Evolutionary conservation across 2,113 vertebrate genomes (phyloP).

Genomic region (Paradoxurus hermaphroditus): DNA sequence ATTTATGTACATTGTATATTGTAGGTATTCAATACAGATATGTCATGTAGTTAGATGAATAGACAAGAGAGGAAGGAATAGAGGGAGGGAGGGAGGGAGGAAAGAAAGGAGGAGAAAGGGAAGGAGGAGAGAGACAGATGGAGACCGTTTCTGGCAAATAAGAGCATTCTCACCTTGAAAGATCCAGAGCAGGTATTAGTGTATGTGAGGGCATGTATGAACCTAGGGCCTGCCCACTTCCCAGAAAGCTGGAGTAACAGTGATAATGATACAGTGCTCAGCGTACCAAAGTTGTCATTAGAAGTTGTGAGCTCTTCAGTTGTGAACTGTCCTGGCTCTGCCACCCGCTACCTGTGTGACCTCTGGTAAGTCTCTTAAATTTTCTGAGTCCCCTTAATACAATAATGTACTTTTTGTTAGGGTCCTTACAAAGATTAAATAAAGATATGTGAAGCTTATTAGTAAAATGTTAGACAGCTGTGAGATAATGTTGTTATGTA

Average conservation of each 20-base stretch:
- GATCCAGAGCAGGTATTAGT: not conserved
- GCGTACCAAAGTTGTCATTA: not conserved
- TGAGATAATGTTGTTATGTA: not conserved
- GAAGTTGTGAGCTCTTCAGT: not conserved
- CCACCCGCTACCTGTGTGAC: not conserved
- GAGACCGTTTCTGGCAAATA: not conserved
- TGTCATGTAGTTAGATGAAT: not conserved
- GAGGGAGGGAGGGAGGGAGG: not conserved
- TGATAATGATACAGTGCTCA: not conserved
- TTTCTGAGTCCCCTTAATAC: not conserved
- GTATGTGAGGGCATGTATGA: not conserved
- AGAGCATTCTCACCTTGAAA: not conserved
- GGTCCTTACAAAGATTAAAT: not conserved
- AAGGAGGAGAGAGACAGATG: not conserved
- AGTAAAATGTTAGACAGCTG: not conserved
- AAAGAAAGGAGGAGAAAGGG: not conserved
- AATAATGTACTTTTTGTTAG: not conserved
- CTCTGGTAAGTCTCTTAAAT: not conserved
- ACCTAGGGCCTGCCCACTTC: not conserved
- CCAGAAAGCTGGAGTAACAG: not conserved
- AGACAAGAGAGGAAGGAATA: not conserved
- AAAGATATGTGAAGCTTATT: not conserved
- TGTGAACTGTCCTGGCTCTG: not conserved
- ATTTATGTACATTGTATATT: not conserved
- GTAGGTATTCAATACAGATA: not conserved